These are phyloP conservation scores for Drosophila neocordata DNA, from an alignment of 1,140 invertebrate species.

Conservation along the genomic window DNA sequence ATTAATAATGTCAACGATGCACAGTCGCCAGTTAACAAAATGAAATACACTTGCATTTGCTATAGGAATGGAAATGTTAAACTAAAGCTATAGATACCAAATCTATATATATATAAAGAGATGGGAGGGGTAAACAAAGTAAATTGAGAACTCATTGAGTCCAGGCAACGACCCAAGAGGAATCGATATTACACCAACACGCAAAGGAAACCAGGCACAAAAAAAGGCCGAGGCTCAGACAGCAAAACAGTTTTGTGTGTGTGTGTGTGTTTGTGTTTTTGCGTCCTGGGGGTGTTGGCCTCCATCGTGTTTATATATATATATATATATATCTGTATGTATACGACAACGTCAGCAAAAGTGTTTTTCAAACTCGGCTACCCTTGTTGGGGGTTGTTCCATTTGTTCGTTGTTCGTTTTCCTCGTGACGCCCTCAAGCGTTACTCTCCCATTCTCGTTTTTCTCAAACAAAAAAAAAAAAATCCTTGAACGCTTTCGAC, in stretches of 20 bases:
- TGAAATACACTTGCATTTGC: slow-evolving; percentile 21
- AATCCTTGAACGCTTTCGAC: slow-evolving; percentile 71
- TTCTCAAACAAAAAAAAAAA: slow-evolving; percentile 2
- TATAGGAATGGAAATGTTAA: neutral
- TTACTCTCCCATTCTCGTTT: slow-evolving; percentile 21
- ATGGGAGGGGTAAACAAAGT: slow-evolving; percentile 39
- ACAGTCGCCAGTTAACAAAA: slow-evolving; percentile 13
- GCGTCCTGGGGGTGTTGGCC: slow-evolving; percentile 7
- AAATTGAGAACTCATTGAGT: slow-evolving; percentile 79
- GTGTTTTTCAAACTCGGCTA: slow-evolving; percentile 68
- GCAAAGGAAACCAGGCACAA: slow-evolving; percentile 14
- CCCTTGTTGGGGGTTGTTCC: slow-evolving; percentile 40
- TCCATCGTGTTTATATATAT: slow-evolving; percentile 17
- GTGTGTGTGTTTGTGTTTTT: too few species aligned
- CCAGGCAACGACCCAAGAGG: slow-evolving; percentile 77
- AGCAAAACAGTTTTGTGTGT: neutral
- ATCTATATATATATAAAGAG: slow-evolving; percentile 41
- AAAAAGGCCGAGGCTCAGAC: neutral
- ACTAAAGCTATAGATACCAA: slow-evolving; percentile 51
- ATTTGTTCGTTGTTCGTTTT: slow-evolving; percentile 54
- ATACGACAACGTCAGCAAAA: slow-evolving; percentile 74
- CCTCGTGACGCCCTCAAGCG: slow-evolving; percentile 34
- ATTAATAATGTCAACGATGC: slow-evolving; percentile 75
- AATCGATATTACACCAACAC: slow-evolving; percentile 73
- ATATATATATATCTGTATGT: slow-evolving; percentile 35